Conservation (phyloP, 2,797 vertebrate genomes). For the Mycteria americana region DNA sequence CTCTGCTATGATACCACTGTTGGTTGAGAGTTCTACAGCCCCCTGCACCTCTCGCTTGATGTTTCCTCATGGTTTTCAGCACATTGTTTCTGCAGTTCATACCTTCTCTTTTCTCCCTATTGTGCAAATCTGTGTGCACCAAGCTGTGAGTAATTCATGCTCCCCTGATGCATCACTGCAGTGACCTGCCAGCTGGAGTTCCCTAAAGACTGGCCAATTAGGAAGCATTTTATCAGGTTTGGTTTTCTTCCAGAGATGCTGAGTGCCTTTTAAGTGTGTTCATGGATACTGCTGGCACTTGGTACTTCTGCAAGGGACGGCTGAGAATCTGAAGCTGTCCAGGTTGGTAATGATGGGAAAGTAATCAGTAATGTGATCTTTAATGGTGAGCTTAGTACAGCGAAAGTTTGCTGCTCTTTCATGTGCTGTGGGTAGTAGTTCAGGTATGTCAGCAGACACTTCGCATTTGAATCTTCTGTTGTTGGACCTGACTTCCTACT, state of each 20-base stretch:
- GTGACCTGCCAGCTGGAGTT: not conserved
- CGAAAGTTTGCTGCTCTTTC: not conserved
- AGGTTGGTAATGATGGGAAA: not conserved
- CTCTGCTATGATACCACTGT: not conserved
- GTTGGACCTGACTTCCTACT: not conserved
- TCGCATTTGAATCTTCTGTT: not conserved
- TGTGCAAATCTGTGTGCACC: not conserved
- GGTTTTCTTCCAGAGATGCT: conserved; percentile 5
- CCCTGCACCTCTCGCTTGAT: not conserved
- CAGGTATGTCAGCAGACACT: not conserved
- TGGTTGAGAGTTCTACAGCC: not conserved
- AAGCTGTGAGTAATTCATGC: not conserved
- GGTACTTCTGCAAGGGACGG: not conserved
- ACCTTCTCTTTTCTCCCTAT: not conserved
- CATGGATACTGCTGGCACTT: not conserved
- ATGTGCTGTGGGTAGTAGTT: not conserved
- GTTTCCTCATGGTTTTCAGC: conserved; percentile 5
- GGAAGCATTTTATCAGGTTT: not conserved
- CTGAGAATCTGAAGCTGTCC: not conserved
- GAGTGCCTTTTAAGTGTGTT: not conserved
- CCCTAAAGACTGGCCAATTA: not conserved
- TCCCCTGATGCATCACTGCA: not conserved
- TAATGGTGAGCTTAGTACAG: not conserved
- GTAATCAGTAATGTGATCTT: not conserved
- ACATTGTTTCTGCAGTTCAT: not conserved